Percentiles rank a stretch among this genome's conserved stretches.
Evolutionary conservation across 2,113 vertebrate species (phyloP).

Genomic region (Ciconia boyciana): DNA sequence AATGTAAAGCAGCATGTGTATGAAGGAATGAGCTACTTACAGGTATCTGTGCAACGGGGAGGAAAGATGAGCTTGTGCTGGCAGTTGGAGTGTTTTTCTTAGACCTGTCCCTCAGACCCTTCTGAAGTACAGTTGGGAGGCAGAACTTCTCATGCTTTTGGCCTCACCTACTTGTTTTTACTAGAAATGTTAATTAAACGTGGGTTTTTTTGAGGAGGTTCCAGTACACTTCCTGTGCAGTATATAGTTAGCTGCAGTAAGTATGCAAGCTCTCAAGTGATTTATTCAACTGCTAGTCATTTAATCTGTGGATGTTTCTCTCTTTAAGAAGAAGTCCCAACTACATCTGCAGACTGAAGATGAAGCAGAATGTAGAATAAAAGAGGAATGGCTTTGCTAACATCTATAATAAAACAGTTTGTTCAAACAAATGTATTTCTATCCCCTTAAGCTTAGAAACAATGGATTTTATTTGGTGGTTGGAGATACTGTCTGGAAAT

Average conservation of each 20-base stretch:
- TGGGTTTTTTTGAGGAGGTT: not conserved
- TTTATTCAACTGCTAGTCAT: not conserved
- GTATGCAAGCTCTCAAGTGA: not conserved
- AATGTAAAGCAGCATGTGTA: not conserved
- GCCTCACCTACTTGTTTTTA: not conserved
- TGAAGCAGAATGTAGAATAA: not conserved
- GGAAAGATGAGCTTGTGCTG: not conserved
- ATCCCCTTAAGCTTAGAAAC: not conserved
- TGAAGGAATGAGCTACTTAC: not conserved
- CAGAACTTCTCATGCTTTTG: not conserved
- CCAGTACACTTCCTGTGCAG: not conserved
- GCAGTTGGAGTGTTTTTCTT: not conserved
- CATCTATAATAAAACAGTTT: not conserved
- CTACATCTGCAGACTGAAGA: not conserved
- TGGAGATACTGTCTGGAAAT: not conserved
- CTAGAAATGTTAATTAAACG: not conserved
- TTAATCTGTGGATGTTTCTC: not conserved
- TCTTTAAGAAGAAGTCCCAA: not conserved
- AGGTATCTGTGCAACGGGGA: not conserved
- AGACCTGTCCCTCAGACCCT: not conserved
- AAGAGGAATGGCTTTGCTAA: not conserved
- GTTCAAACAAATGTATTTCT: not conserved
- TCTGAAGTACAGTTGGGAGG: not conserved
- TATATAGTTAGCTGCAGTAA: not conserved
- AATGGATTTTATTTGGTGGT: not conserved